Percentiles rank a stretch among this genome's conserved stretches.
phyloP scores from a whole-genome alignment of 2,888 invertebrate species.

The Oligia strigilis region DNA sequence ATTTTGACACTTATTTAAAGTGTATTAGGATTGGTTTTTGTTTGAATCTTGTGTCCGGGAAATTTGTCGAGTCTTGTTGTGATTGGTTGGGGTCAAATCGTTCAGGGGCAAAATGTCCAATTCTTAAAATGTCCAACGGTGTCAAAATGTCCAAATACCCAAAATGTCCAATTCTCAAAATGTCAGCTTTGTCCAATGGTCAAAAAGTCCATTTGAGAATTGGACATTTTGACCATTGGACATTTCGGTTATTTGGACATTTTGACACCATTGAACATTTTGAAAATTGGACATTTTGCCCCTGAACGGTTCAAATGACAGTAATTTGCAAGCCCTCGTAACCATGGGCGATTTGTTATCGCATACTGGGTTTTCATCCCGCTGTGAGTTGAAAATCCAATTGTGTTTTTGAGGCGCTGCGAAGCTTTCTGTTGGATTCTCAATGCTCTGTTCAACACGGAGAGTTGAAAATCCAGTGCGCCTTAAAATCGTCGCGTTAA shows the following conservation, averaged over 20 bases:
- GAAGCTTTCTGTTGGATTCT: neutral
- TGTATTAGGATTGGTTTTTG: neutral
- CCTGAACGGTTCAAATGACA: neutral
- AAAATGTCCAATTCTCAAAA: too few species aligned
- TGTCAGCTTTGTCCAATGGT: too few species aligned
- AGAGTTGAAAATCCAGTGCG: neutral
- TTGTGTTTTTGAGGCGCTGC: neutral
- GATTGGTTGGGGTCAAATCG: too few species aligned
- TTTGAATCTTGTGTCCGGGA: conserved; percentile 7
- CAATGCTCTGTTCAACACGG: neutral
- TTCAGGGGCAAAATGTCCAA: too few species aligned
- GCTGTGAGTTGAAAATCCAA: neutral
- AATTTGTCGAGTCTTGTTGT: neutral
- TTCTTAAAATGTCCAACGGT: too few species aligned
- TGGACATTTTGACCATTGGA: too few species aligned
- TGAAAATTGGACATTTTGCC: too few species aligned
- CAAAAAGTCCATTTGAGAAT: too few species aligned
- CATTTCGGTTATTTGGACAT: too few species aligned
- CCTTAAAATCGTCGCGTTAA: neutral
- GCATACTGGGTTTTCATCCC: neutral
- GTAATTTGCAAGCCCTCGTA: neutral
- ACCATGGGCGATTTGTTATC: neutral
- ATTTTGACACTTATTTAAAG: conserved; percentile 10
- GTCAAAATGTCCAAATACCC: too few species aligned
- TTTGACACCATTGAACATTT: too few species aligned